Percentiles rank a stretch among this genome's conserved stretches.
Evolutionary conservation across 2,888 invertebrate genomes (phyloP).

Genomic region (Cryptosula pallasiana): DNA sequence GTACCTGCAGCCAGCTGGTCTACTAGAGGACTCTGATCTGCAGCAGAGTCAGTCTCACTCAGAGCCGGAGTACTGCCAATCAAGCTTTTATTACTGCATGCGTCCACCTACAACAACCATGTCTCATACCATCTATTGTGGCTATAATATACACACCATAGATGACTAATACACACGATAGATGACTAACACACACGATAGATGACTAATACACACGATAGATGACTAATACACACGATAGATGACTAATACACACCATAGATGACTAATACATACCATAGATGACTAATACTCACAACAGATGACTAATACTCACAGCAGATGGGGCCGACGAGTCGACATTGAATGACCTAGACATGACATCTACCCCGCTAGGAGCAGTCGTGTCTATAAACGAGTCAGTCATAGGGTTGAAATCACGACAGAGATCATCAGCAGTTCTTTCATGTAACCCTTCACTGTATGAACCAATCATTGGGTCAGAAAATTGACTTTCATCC

Average conservation of each 20-base stretch:
- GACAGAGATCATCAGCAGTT: background rate
- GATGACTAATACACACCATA: too few species aligned
- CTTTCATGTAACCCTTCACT: background rate
- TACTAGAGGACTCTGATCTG: background rate
- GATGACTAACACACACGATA: too few species aligned
- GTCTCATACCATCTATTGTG: too few species aligned
- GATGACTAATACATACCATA: too few species aligned
- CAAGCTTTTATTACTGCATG: background rate
- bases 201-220: too few species aligned
- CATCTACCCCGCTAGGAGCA: background rate
- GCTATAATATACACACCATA: too few species aligned
- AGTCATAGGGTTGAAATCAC: background rate
- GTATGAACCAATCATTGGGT: background rate
- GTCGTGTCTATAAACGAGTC: constrained; percentile 2
- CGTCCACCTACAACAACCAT: background rate
- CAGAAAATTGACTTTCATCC: background rate
- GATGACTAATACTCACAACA: too few species aligned
- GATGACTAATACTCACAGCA: background rate
- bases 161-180: too few species aligned
- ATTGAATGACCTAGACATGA: background rate
- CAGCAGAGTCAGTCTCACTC: background rate
- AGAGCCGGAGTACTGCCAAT: background rate
- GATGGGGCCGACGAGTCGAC: background rate
- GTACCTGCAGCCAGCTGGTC: too few species aligned
- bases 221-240: too few species aligned